Conservation (phyloP, 2,113 vertebrate genomes). For the Rhizomys pruinosus region DNA sequence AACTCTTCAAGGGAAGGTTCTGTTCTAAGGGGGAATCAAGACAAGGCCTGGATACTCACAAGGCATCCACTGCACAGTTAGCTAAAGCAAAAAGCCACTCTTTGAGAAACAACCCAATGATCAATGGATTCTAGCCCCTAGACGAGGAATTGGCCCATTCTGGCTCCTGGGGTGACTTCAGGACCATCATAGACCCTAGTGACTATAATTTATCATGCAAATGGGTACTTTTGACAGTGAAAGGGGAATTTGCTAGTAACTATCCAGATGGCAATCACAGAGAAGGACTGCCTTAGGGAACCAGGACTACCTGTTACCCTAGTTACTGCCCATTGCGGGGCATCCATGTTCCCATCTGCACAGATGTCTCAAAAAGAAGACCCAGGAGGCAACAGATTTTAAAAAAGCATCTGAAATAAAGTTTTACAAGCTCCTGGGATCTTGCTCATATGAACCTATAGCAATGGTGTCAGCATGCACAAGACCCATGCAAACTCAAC, state of each 20-base stretch:
- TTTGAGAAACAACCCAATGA: background rate
- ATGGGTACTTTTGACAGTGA: background rate
- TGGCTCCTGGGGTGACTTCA: background rate
- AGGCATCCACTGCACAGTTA: background rate
- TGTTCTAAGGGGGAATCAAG: background rate
- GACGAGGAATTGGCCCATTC: background rate
- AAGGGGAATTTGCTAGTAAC: background rate
- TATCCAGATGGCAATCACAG: background rate
- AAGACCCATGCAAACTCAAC: too few species aligned
- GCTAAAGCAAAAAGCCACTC: background rate
- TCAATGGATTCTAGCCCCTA: background rate
- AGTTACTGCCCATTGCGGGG: background rate
- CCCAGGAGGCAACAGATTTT: background rate
- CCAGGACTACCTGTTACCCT: background rate
- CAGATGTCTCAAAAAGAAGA: background rate
- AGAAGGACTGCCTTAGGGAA: background rate
- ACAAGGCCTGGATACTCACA: too few species aligned
- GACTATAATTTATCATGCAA: background rate
- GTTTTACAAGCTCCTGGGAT: too few species aligned
- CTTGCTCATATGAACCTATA: too few species aligned
- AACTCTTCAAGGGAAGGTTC: background rate
- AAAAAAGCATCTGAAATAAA: background rate
- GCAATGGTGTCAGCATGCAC: too few species aligned
- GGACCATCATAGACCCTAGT: background rate
- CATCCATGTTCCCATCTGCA: background rate